These are phyloP conservation scores for Melanaphis sacchari DNA, from an alignment of 1,140 invertebrate species.

Conservation along the genomic window DNA sequence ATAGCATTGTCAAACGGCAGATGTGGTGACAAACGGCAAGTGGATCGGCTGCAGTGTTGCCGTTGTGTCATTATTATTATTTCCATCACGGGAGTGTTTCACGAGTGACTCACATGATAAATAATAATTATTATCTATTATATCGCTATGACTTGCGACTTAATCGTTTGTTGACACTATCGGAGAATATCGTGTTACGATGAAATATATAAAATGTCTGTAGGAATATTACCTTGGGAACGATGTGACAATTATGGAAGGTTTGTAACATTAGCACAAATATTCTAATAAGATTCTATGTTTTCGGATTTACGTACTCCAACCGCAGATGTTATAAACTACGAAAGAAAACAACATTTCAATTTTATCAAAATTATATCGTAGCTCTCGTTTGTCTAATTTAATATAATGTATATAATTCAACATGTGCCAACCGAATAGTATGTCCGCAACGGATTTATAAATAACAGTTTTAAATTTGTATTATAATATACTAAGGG, in stretches of 20 bases:
- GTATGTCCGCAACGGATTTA: neutral
- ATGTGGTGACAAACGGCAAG: neutral
- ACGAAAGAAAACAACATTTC: too few species aligned
- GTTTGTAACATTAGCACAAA: too few species aligned
- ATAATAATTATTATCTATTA: neutral
- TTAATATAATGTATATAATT: neutral
- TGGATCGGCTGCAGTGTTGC: neutral
- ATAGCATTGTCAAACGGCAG: neutral
- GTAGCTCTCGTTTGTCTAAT: neutral
- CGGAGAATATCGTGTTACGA: neutral
- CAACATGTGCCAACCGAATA: neutral
- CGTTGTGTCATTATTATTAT: neutral
- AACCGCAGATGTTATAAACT: too few species aligned
- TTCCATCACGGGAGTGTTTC: neutral
- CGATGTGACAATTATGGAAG: neutral
- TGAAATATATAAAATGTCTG: neutral
- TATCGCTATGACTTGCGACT: neutral
- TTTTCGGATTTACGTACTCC: too few species aligned
- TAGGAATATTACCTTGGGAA: neutral
- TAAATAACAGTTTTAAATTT: neutral
- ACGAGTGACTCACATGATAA: neutral
- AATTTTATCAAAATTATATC: neutral
- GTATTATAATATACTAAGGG: neutral
- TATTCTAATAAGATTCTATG: too few species aligned
- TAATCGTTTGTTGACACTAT: neutral